Percentiles rank a stretch among this genome's conserved stretches.
Evolutionary conservation across 2,797 vertebrate genomes (phyloP).

Genomic region (Chelmon rostratus): DNA sequence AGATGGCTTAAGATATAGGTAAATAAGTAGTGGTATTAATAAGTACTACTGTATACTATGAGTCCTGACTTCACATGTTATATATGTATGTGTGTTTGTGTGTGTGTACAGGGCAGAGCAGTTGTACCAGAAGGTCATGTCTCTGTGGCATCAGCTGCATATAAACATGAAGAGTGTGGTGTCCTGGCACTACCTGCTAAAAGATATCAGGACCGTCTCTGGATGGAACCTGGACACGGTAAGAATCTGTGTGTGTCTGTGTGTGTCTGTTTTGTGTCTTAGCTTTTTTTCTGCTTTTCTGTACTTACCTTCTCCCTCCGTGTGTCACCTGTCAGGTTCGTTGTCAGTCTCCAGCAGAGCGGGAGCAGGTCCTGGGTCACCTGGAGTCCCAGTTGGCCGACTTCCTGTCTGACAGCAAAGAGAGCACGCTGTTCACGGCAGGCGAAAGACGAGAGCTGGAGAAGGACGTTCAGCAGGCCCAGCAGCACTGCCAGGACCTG

Average conservation of each 20-base stretch:
- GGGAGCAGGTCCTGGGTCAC: constrained; percentile 89
- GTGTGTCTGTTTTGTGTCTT: background rate
- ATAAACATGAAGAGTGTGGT: constrained; percentile 97
- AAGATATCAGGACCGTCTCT: constrained; percentile 90
- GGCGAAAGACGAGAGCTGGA: constrained; percentile 90
- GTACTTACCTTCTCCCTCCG: background rate
- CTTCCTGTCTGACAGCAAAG: constrained; percentile 93
- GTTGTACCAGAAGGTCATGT: constrained; percentile 97
- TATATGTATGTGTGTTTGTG: background rate
- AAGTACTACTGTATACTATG: background rate
- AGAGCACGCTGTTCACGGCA: constrained; percentile 91
- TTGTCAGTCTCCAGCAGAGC: constrained; percentile 86
- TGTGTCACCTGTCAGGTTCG: constrained; percentile 85
- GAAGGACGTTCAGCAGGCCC: constrained; percentile 89
- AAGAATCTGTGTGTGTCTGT: constrained; percentile 21
- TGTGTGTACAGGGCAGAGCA: constrained; percentile 90
- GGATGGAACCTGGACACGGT: constrained; percentile 92
- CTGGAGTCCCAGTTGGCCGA: constrained; percentile 92
- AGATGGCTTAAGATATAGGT: background rate
- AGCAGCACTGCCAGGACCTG: constrained; percentile 90
- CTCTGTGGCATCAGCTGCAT: constrained; percentile 98
- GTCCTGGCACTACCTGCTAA: constrained; percentile 95
- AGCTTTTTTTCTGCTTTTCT: background rate
- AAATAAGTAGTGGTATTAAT: background rate
- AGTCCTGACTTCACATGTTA: too few species aligned